Evolutionary conservation across 2,797 vertebrate genomes (phyloP).

Genomic region (Sebastolobus alascanus): DNA sequence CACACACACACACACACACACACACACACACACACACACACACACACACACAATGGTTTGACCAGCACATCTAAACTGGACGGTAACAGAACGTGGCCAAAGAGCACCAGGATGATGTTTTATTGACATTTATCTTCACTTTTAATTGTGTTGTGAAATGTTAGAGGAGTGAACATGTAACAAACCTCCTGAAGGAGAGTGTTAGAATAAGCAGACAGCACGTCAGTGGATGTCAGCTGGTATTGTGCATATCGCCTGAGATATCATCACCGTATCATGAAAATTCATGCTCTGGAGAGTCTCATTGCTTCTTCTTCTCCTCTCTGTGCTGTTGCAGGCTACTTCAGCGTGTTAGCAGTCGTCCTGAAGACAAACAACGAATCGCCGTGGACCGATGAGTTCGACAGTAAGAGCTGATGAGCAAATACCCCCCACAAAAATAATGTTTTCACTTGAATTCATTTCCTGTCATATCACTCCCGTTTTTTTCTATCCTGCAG

Average conservation of each 20-base stretch:
- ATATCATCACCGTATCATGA: constrained; percentile 52
- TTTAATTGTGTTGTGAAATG: constrained; percentile 70
- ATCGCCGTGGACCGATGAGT: constrained; percentile 94
- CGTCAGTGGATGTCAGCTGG: constrained; percentile 48
- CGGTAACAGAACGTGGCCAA: constrained; percentile 58
- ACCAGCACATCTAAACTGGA: constrained; percentile 76
- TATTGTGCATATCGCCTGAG: constrained; percentile 41
- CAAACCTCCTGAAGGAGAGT: constrained; percentile 44
- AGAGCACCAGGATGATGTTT: constrained; percentile 41
- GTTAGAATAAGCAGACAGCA: constrained; percentile 38
- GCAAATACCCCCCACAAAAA: not conserved
- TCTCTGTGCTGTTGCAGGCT: constrained; percentile 85
- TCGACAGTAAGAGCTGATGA: constrained; percentile 90
- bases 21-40: constrained; percentile 51
- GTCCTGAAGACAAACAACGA: constrained; percentile 88
- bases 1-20: constrained; percentile 29
- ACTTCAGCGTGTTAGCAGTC: constrained; percentile 86
- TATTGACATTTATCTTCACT: constrained; percentile 41
- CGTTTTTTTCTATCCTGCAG: constrained; percentile 64
- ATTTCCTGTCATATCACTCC: not conserved
- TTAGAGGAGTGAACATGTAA: constrained; percentile 39
- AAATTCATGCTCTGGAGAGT: constrained; percentile 43
- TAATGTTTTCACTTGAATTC: not conserved
- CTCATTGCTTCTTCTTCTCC: constrained; percentile 49
- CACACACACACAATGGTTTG: constrained; percentile 68